Conservation (phyloP, 2,113 vertebrate species). For the Corythoichthys haematopterus region DNA sequence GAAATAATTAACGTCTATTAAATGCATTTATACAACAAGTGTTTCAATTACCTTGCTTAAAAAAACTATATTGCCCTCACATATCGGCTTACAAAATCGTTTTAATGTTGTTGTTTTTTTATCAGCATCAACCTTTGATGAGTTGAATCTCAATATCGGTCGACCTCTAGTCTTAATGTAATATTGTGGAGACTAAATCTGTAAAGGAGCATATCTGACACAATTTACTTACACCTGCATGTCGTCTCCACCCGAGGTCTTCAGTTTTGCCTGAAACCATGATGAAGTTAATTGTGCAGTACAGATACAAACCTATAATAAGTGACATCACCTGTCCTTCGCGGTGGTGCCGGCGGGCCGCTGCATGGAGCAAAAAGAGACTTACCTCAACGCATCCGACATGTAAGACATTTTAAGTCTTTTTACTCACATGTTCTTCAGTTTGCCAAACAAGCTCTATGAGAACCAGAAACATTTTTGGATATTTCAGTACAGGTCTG, state of each 20-base stretch:
- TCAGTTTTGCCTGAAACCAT: slow-evolving; percentile 23
- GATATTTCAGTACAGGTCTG: neutral
- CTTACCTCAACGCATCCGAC: neutral
- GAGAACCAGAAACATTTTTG: slow-evolving; percentile 20
- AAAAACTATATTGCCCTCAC: no score
- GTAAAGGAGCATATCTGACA: neutral
- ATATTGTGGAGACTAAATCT: neutral
- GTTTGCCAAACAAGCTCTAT: slow-evolving; percentile 72
- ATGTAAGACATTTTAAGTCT: neutral
- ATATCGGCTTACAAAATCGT: no score
- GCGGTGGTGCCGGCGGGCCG: slow-evolving; percentile 58
- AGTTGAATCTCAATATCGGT: no score
- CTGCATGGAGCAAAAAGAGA: slow-evolving; percentile 13
- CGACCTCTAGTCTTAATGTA: neutral
- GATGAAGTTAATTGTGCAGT: neutral
- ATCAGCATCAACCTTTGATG: no score
- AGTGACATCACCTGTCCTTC: slow-evolving; percentile 49
- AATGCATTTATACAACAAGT: no score
- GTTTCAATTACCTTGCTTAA: no score
- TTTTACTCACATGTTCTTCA: slow-evolving; percentile 63
- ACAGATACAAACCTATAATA: neutral
- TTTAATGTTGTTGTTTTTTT: no score
- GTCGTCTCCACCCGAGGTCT: slow-evolving; percentile 58
- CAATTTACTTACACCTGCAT: slow-evolving; percentile 21
- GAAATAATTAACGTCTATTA: no score